Percentiles rank a stretch among this genome's conserved stretches.
These are phyloP conservation scores for Chaunax sp. DNA, from an alignment of 2,797 vertebrate genomes.

Conservation along the genomic window DNA sequence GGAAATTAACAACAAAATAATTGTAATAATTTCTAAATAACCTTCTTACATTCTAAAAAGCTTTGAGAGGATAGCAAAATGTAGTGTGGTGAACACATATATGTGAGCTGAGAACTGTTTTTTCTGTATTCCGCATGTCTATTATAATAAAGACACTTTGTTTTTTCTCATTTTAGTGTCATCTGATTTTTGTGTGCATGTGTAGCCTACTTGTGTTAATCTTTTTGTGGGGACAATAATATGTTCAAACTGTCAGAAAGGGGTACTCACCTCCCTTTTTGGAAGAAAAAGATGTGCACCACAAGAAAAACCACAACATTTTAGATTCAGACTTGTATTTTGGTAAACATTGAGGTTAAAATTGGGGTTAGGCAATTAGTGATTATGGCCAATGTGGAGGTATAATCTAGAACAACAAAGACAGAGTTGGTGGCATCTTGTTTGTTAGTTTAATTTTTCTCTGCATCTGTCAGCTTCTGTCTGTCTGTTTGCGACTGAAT, in stretches of 20 bases:
- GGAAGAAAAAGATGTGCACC: neutral
- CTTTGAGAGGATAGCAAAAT: constrained; percentile 67
- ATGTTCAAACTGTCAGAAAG: neutral
- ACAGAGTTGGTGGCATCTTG: constrained; percentile 13
- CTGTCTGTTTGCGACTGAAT: constrained; percentile 16
- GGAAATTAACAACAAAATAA: constrained; percentile 60
- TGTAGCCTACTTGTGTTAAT: neutral
- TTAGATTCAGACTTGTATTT: neutral
- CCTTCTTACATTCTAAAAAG: constrained; percentile 93
- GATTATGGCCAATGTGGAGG: neutral
- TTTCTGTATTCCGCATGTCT: constrained; percentile 96
- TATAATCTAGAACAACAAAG: constrained; percentile 38
- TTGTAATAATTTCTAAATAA: constrained; percentile 90
- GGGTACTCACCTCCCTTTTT: neutral
- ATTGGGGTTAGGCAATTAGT: neutral
- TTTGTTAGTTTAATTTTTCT: constrained; percentile 34
- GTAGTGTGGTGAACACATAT: constrained; percentile 72
- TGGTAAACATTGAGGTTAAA: neutral
- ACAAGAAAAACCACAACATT: neutral
- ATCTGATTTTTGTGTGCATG: constrained; percentile 18
- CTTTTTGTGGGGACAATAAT: neutral
- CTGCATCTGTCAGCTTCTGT: constrained; percentile 3
- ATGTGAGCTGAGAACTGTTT: constrained; percentile 79
- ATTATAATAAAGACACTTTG: constrained; percentile 89
- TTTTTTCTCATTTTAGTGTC: constrained; percentile 81